Evolutionary conservation across 1,140 invertebrate genomes (phyloP).

Genomic region (Pissodes strobi): DNA sequence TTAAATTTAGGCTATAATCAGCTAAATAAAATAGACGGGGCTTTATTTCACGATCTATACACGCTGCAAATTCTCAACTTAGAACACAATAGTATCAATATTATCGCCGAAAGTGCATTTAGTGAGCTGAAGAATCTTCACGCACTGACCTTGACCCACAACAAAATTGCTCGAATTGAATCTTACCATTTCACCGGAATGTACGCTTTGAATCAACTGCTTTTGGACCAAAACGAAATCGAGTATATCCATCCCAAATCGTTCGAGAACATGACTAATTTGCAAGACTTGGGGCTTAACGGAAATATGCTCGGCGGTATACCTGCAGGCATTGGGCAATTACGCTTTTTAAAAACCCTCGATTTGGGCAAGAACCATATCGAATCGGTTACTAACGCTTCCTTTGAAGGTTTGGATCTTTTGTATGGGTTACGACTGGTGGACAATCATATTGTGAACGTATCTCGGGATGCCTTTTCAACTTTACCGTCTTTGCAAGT

Average conservation of each 20-base stretch:
- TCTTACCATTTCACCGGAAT: slow-evolving; percentile 73
- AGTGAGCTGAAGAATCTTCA: slow-evolving; percentile 74
- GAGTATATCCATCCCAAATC: slow-evolving; percentile 70
- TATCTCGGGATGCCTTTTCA: slow-evolving; percentile 69
- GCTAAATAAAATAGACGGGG: slow-evolving; percentile 70
- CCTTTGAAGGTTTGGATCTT: slow-evolving; percentile 66
- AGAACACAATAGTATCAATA: slow-evolving; percentile 75
- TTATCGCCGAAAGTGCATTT: slow-evolving; percentile 75
- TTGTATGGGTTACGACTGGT: slow-evolving; percentile 68
- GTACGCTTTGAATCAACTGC: slow-evolving; percentile 71
- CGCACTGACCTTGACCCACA: slow-evolving; percentile 74
- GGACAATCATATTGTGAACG: slow-evolving; percentile 69
- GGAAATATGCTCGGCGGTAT: slow-evolving; percentile 74
- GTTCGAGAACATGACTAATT: slow-evolving; percentile 76
- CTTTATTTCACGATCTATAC: slow-evolving; percentile 75
- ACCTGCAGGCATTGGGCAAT: slow-evolving; percentile 69
- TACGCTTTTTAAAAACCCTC: slow-evolving; percentile 72
- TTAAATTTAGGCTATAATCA: slow-evolving; percentile 78
- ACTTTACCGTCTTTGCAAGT: slow-evolving; percentile 68
- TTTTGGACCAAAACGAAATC: slow-evolving; percentile 76
- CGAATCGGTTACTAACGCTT: slow-evolving; percentile 62
- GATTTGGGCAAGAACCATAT: slow-evolving; percentile 81
- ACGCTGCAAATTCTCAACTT: slow-evolving; percentile 77
- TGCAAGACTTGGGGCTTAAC: slow-evolving; percentile 80
- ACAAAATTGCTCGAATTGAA: slow-evolving; percentile 71